Percentiles rank a stretch among this genome's conserved stretches.
Conservation (phyloP, 2,797 vertebrate species). For the Mionectes olivaceus region DNA sequence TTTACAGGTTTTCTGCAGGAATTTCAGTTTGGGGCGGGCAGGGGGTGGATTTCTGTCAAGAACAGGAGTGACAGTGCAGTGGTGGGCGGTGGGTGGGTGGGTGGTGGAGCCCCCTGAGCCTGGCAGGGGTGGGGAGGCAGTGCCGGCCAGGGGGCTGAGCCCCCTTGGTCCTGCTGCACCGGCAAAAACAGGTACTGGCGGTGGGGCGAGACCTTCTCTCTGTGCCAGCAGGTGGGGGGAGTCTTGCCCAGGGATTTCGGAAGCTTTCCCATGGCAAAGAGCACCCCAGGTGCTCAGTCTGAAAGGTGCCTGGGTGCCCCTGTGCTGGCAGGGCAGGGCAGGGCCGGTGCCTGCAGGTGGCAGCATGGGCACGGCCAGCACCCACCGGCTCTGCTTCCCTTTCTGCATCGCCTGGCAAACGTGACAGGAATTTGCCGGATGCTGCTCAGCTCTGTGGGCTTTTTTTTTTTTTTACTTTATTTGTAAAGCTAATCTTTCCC, state of each 20-base stretch:
- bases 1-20: background rate
- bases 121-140: background rate
- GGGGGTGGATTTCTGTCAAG: background rate
- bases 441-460: background rate
- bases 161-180: background rate
- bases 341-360: conserved; percentile 31
- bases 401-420: fast-evolving
- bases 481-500: background rate
- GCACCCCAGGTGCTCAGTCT: fast-evolving
- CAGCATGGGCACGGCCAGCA: background rate
- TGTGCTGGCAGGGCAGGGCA: background rate
- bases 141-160: background rate
- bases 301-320: background rate
- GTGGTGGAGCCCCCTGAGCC: background rate
- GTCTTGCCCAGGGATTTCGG: fast-evolving
- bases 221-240: fast-evolving
- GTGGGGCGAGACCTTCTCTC: background rate
- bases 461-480: background rate
- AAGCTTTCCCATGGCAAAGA: fast-evolving
- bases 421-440: fast-evolving
- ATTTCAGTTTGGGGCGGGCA: background rate
- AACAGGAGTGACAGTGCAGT: fast-evolving
- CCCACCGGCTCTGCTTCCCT: fast-evolving
- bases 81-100: background rate
- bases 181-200: too few species aligned